Evolutionary conservation across 1,140 invertebrate genomes (phyloP), one percentile per base, ranked within the genome.

Genomic region (Drosophila nigrodunni): DNA sequence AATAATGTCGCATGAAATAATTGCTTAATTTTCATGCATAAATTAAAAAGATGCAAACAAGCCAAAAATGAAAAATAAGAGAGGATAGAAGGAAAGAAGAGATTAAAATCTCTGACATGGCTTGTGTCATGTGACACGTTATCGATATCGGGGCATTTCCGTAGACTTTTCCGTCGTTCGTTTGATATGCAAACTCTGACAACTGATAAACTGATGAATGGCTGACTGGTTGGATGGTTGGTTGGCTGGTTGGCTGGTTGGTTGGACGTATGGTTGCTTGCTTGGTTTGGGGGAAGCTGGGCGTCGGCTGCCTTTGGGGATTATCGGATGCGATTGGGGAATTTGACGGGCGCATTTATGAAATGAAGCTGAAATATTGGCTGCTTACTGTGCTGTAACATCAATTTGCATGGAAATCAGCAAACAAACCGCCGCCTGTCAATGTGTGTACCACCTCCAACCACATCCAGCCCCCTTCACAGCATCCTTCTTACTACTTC

Each of bases 321-420:
- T 34, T 69, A 47, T 18, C 7, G 47, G 7, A 44, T 37, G 67
- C 68, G 64, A 79, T 69, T 71, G 59, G 65, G 64, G 73, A 76
- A 66, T 64, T 79, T 74, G 78, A 54, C 49, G 47, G 75, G 74
- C 82, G 76, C 64, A 82, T 88, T 87, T 88, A 87, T 78, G 83
- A 87, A 87, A 82, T 88, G 82, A 87, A 88, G 79, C 82, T 78
- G 82, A 87, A 87, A 87, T 88, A 87, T 87, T 87, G 82, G 72
- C 82, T 88, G 82, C 82, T 86, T 86, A 86, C 79, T 86, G 83
- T 86, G 79, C 83, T 87, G 82, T 88, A 87, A 87, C 83, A 77
- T 83, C 83, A 87, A 87, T 87, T 87, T 87, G 82, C 82, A 87
- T 87, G 85, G 82, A 87, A 87, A 87, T 87, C 80, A 87, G 72